These are phyloP conservation scores for Syrista parreyssii DNA, from an alignment of 2,888 invertebrate species.

Conservation along the genomic window DNA sequence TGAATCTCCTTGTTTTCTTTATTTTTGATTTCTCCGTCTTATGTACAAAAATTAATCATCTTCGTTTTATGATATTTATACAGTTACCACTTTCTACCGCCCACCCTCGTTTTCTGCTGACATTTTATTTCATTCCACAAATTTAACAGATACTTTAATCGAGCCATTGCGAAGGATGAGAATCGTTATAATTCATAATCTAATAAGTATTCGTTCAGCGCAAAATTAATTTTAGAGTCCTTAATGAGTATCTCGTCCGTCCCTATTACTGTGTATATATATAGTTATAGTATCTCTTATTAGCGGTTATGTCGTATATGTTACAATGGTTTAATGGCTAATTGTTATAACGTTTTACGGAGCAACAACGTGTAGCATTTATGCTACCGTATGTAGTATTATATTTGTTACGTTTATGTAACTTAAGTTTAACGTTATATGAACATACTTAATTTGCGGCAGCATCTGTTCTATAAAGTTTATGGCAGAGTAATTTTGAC, in stretches of 20 bases:
- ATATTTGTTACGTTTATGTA: not conserved
- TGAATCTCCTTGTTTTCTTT: not conserved
- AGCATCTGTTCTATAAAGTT: not conserved
- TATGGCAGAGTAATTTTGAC: not conserved
- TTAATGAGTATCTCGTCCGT: not conserved
- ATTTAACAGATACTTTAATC: not conserved
- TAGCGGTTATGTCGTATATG: not conserved
- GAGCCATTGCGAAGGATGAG: not conserved
- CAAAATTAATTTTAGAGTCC: not conserved
- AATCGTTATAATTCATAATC: not conserved
- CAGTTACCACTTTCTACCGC: not conserved
- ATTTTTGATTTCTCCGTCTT: not conserved
- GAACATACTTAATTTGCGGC: not conserved
- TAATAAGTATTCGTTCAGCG: not conserved
- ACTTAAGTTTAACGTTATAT: not conserved
- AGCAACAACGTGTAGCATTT: not conserved
- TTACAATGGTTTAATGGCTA: not conserved
- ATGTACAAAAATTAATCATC: conserved; percentile 1
- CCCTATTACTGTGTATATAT: not conserved
- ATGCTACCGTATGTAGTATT: not conserved
- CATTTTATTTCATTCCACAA: not conserved
- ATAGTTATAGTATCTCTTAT: not conserved
- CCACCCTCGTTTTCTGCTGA: not conserved
- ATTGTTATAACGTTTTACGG: not conserved
- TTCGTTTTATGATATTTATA: not conserved